Percentiles rank a stretch among this genome's conserved stretches.
Evolutionary conservation across 2,113 vertebrate species (phyloP).

Genomic region (Podarcis muralis): DNA sequence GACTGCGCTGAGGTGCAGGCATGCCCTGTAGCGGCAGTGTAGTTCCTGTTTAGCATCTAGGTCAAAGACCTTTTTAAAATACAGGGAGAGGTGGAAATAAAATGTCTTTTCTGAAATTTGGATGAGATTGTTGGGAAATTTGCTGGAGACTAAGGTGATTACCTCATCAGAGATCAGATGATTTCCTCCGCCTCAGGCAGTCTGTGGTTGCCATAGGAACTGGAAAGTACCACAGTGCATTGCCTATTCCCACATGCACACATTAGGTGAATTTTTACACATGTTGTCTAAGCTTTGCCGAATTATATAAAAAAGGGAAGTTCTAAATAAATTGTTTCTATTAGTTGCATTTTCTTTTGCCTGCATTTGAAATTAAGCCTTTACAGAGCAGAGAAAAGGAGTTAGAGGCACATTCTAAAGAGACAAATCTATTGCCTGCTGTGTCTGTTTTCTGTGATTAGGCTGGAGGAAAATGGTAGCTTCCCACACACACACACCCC

Average conservation of each 20-base stretch:
- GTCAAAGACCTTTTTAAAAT: slow-evolving; percentile 37
- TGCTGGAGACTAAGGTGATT: background rate
- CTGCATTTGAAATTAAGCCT: background rate
- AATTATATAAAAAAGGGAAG: slow-evolving; percentile 15
- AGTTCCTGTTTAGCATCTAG: background rate
- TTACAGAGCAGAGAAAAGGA: background rate
- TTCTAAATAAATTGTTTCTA: background rate
- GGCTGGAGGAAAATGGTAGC: background rate
- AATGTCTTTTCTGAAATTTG: slow-evolving; percentile 16
- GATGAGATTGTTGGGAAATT: slow-evolving; percentile 11
- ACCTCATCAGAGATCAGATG: slow-evolving; percentile 13
- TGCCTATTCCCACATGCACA: slow-evolving; percentile 15
- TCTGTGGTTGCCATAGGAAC: slow-evolving; percentile 66
- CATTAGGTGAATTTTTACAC: slow-evolving; percentile 12
- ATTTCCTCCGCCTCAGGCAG: slow-evolving; percentile 33
- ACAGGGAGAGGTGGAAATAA: slow-evolving; percentile 18
- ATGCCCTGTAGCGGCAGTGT: background rate
- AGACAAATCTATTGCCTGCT: background rate
- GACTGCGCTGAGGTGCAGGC: background rate
- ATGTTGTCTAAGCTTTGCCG: slow-evolving; percentile 25
- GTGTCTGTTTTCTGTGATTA: background rate
- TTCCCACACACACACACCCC: background rate
- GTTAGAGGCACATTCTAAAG: background rate
- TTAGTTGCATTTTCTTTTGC: background rate
- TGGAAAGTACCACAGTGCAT: slow-evolving; percentile 40